Evolutionary conservation across 2,113 vertebrate genomes (phyloP).

Genomic region (Pogona vitticeps): DNA sequence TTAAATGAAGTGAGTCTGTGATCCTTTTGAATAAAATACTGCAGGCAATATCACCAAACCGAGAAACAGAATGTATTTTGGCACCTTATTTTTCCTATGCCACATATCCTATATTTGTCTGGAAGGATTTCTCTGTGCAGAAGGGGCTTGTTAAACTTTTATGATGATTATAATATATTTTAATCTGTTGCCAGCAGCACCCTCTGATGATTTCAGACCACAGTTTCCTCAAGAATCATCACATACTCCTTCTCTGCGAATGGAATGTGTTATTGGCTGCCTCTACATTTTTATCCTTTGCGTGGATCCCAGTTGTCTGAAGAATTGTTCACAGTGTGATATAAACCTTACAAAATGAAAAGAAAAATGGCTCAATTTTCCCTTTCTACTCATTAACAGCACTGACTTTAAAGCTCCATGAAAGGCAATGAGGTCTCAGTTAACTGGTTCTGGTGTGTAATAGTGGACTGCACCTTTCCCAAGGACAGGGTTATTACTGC

Average conservation of each 20-base stretch:
- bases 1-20: conserved; percentile 16
- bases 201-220: conserved; percentile 35
- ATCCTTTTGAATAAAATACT: conserved; percentile 12
- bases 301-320: neutral
- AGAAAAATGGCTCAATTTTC: neutral
- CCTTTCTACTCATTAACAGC: neutral
- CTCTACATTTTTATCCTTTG: conserved; percentile 15
- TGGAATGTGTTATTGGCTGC: conserved; percentile 21
- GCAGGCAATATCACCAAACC: neutral
- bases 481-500: neutral
- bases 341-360: conserved; percentile 29
- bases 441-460: no score
- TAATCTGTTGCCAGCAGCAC: neutral
- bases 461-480: neutral
- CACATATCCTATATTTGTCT: neutral
- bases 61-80: conserved; percentile 31
- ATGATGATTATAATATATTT: neutral
- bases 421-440: neutral
- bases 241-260: neutral
- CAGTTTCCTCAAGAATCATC: conserved; percentile 36
- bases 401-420: neutral
- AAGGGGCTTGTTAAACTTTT: conserved; percentile 27
- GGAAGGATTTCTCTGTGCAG: conserved; percentile 32
- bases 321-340: neutral
- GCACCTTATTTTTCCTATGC: conserved; percentile 12